A percentile compares a stretch with the other conserved stretches of the same genome.
phyloP scores from a whole-genome alignment of 2,113 vertebrate genomes.

The Procapra przewalskii region DNA sequence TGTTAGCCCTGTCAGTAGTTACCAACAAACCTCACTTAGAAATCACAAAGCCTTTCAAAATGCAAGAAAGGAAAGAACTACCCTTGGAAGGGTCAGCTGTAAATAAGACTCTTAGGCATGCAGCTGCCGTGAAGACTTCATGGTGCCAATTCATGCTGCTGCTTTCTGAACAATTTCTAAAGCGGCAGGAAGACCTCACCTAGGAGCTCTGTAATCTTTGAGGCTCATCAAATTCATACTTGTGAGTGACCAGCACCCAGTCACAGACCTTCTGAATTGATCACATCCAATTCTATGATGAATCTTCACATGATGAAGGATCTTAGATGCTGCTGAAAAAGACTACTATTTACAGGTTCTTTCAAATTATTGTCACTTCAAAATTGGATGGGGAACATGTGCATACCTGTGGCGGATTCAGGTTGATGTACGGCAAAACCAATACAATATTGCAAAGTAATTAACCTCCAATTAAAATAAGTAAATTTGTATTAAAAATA shows the following conservation, averaged over 20 bases:
- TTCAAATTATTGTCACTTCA: not conserved
- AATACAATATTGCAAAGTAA: too few species aligned
- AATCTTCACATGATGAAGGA: not conserved
- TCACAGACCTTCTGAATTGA: not conserved
- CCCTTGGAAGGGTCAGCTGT: not conserved
- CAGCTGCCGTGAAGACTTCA: not conserved
- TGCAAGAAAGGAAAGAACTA: not conserved
- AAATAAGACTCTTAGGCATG: not conserved
- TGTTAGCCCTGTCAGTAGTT: not conserved
- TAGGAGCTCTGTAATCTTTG: not conserved
- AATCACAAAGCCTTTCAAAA: conserved; percentile 52
- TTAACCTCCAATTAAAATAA: too few species aligned
- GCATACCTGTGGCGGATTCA: too few species aligned
- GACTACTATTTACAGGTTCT: not conserved
- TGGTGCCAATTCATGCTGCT: not conserved
- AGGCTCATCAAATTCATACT: not conserved
- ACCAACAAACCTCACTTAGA: conserved; percentile 24
- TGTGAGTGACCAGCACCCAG: not conserved
- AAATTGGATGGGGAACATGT: not conserved
- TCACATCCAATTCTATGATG: not conserved
- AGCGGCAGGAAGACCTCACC: not conserved
- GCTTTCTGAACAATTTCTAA: not conserved
- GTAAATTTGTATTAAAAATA: too few species aligned
- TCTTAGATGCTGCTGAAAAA: not conserved
- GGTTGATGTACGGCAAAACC: too few species aligned